Conservation (phyloP, 2,113 vertebrate species). For the Romanogobio albipinnatus region DNA sequence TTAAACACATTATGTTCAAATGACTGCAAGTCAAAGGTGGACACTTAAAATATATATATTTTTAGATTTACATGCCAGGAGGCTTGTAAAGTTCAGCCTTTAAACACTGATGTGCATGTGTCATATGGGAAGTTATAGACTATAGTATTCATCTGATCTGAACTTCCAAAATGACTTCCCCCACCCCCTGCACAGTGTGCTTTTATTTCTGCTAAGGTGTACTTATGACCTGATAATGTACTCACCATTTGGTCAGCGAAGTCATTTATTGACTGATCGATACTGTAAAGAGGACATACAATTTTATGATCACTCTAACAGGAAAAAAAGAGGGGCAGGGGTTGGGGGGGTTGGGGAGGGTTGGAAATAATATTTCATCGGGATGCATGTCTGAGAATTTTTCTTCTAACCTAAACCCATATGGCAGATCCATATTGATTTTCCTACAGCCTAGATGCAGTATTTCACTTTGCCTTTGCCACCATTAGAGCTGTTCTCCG, state of each 20-base stretch:
- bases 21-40: background rate
- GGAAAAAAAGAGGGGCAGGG: constrained; percentile 24
- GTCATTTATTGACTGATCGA: constrained; percentile 56
- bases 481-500: constrained; percentile 28
- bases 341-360: constrained; percentile 8
- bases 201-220: constrained; percentile 55
- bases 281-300: constrained; percentile 43
- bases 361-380: constrained; percentile 39
- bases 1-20: background rate
- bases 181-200: background rate
- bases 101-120: background rate
- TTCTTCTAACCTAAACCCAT: constrained; percentile 35
- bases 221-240: constrained; percentile 54
- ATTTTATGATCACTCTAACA: constrained; percentile 56
- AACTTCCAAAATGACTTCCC: constrained; percentile 6
- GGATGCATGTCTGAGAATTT: constrained; percentile 41
- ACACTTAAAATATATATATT: background rate
- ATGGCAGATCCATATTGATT: constrained; percentile 55
- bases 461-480: constrained; percentile 45
- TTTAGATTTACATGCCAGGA: background rate
- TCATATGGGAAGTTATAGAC: background rate
- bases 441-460: constrained; percentile 42
- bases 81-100: background rate
- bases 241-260: constrained; percentile 46
- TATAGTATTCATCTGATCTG: background rate